A percentile compares a stretch with the other conserved stretches of the same genome.
These are phyloP conservation scores for Chrysemys picta DNA, from an alignment of 2,113 vertebrate genomes.

Conservation along the genomic window DNA sequence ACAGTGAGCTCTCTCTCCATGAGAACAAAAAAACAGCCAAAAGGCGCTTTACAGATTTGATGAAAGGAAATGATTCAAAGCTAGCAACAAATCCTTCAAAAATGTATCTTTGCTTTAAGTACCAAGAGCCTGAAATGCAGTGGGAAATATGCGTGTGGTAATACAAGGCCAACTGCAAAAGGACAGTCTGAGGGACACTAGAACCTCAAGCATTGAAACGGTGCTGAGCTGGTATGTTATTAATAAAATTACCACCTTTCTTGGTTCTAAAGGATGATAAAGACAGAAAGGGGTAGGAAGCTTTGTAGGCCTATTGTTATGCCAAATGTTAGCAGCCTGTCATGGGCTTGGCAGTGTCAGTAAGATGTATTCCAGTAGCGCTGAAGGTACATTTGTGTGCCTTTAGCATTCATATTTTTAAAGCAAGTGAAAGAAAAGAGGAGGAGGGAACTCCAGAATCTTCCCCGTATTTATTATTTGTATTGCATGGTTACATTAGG, in stretches of 20 bases:
- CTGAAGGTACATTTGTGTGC: not conserved
- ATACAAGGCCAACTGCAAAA: not conserved
- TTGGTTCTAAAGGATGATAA: not conserved
- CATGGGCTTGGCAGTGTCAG: not conserved
- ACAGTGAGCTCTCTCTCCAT: not conserved
- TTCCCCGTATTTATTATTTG: not conserved
- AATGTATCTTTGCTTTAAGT: not conserved
- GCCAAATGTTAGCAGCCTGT: not conserved
- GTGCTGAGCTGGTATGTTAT: not conserved
- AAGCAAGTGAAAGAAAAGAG: not conserved
- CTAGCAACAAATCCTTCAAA: fast-evolving
- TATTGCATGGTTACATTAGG: not conserved
- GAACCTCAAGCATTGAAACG: not conserved
- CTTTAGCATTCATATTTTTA: not conserved
- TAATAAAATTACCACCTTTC: not conserved
- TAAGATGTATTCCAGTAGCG: not conserved
- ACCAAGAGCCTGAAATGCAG: not conserved
- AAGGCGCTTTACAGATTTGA: not conserved
- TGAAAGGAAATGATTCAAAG: not conserved
- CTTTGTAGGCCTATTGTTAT: not conserved
- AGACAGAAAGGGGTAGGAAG: not conserved
- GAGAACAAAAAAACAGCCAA: not conserved
- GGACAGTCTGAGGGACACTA: not conserved
- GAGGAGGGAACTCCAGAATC: not conserved
- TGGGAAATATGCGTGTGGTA: not conserved